phyloP scores from a whole-genome alignment of 2,113 vertebrate species.

The Vicugna pacos region DNA sequence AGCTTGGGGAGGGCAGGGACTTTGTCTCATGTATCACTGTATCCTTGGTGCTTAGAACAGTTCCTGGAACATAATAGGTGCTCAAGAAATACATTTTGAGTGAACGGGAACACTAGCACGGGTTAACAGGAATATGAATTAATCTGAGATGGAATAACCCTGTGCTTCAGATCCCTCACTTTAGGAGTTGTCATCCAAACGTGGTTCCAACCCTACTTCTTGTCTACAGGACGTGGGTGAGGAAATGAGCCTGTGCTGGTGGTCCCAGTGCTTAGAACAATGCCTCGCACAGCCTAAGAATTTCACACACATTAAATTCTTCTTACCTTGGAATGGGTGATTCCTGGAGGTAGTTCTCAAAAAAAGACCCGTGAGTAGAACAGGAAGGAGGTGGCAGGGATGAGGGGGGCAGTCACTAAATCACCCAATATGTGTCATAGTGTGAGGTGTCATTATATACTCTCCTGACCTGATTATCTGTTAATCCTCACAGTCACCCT shows the following conservation, averaged over 20 bases:
- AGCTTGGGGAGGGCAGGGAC: neutral
- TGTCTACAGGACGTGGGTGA: neutral
- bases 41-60: neutral
- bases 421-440: neutral
- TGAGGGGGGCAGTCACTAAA: fast-evolving
- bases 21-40: neutral
- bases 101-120: neutral
- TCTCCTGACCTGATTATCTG: neutral
- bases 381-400: neutral
- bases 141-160: neutral
- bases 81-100: neutral
- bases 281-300: neutral
- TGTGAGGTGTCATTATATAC: neutral
- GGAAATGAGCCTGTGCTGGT: neutral
- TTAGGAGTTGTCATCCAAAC: neutral
- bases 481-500: neutral
- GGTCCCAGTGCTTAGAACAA: neutral
- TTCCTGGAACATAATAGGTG: neutral
- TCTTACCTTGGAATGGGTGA: neutral
- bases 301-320: neutral
- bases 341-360: neutral
- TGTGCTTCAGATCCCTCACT: neutral
- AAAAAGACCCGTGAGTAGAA: neutral
- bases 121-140: neutral
- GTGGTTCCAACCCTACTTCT: neutral